Percentiles rank a stretch among this genome's conserved stretches.
Evolutionary conservation across 1,140 invertebrate species (phyloP).

Genomic region (Cotesia glomerata): DNA sequence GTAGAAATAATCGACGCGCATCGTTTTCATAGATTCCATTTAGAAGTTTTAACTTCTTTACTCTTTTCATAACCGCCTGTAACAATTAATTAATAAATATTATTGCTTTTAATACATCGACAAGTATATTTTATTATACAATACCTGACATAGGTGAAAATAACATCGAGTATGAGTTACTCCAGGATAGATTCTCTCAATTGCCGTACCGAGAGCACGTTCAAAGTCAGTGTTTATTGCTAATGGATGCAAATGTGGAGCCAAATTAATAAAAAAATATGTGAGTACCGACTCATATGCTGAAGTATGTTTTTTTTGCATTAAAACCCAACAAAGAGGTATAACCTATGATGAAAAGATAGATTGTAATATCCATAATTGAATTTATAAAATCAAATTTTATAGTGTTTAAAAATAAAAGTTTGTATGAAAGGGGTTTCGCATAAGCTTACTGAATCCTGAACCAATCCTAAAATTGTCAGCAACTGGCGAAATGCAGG

Average conservation of each 20-base stretch:
- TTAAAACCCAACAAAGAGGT: background rate
- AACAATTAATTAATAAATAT: background rate
- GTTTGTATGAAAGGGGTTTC: no score
- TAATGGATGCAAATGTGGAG: background rate
- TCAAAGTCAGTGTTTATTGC: background rate
- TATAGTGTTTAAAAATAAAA: no score
- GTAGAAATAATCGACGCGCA: background rate
- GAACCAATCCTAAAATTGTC: background rate
- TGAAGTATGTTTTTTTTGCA: no score
- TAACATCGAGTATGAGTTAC: background rate
- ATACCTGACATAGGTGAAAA: background rate
- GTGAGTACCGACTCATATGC: no score
- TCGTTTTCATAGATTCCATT: background rate
- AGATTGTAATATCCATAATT: background rate
- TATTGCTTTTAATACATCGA: background rate
- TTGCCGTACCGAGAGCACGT: background rate
- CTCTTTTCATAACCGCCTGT: background rate
- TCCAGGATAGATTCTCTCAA: background rate
- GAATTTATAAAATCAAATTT: background rate
- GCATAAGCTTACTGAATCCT: slow-evolving; percentile 6
- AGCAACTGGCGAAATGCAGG: background rate
- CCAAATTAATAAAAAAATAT: no score
- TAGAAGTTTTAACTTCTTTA: background rate
- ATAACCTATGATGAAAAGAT: background rate
- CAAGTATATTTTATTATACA: background rate